Evolutionary conservation across 2,888 invertebrate genomes (phyloP), one percentile per base, ranked within the genome.

Genomic region (Lysandra coridon): DNA sequence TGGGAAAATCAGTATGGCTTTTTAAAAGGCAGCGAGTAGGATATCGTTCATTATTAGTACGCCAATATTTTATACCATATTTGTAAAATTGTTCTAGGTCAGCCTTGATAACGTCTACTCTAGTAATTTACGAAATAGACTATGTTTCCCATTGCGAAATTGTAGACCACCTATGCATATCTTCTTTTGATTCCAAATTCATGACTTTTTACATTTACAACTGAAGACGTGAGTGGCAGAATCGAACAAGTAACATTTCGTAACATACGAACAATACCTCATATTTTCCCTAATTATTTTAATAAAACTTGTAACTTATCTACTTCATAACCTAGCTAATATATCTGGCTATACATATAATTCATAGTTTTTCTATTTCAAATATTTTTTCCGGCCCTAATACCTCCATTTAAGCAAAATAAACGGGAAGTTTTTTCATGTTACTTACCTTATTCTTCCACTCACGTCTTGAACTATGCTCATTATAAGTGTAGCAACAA

Each of bases 1-100:
- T 93, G 93, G 91, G 93, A 93, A 92, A 91, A 91, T 91, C 87
- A 84, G 84, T 81, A 81, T 82, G 82, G 87, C 88, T 91, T 92
- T 91, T 92, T 90, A 91, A 91, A 90, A 91, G 87, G 86, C 84
- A 86, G 81, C 86, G 83, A 82, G 84, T 80, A 83, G 86, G 84
- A 85, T 85, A 87, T 87, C 90, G 84, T 83, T 84, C 85, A 88
- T 89, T 89, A 88, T 88, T 88, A 83, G 80, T 79, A 82, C 83
- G 83, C 85, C 86, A 87, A 85, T 86, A 86, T 84, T 85, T 84
- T 85, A 83, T 84, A 75, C 84, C 84, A 82, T 84, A 83, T 84
- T 82, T 81, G 84, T 81, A 80, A 82, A 81, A 81, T 79, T 79
- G 82, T 81, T 84, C 83, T 78, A 81, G 84, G 79, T 80, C 79